Percentiles rank a stretch among this genome's conserved stretches.
phyloP scores from a whole-genome alignment of 2,797 vertebrate genomes.

The Podarcis lilfordi region DNA sequence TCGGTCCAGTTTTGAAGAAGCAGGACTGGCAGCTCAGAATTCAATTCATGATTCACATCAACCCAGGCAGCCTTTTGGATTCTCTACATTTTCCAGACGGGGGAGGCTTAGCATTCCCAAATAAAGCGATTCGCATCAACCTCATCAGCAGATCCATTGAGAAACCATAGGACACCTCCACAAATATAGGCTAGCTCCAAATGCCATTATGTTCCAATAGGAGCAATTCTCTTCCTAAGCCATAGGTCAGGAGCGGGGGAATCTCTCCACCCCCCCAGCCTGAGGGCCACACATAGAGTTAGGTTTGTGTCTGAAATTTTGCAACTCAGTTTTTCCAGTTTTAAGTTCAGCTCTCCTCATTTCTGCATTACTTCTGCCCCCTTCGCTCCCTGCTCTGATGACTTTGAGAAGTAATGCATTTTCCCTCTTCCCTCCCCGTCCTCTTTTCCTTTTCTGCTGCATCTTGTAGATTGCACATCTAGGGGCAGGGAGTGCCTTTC shows the following conservation, averaged over 20 bases:
- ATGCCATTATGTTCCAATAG: not conserved
- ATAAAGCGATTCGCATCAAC: not conserved
- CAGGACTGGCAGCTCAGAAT: conserved; percentile 1
- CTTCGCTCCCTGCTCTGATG: too few species aligned
- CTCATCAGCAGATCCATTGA: not conserved
- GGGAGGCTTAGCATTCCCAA: not conserved
- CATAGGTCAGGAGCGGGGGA: not conserved
- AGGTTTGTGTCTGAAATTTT: not conserved
- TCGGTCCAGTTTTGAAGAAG: not conserved
- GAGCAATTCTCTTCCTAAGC: not conserved
- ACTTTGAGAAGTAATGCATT: too few species aligned
- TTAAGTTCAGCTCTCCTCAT: too few species aligned
- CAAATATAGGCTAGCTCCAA: too few species aligned
- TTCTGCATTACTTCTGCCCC: too few species aligned
- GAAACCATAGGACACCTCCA: not conserved
- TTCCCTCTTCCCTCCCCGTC: too few species aligned
- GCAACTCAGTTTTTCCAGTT: too few species aligned
- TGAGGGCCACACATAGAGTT: not conserved
- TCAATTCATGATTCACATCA: not conserved
- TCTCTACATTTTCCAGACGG: not conserved
- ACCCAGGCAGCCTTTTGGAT: not conserved
- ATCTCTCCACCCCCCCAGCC: too few species aligned
- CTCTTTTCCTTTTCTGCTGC: too few species aligned
- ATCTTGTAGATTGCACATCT: too few species aligned
- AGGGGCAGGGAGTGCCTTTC: too few species aligned